Evolutionary conservation across 2,113 vertebrate genomes (phyloP).

Genomic region (Chrysochloris asiatica): DNA sequence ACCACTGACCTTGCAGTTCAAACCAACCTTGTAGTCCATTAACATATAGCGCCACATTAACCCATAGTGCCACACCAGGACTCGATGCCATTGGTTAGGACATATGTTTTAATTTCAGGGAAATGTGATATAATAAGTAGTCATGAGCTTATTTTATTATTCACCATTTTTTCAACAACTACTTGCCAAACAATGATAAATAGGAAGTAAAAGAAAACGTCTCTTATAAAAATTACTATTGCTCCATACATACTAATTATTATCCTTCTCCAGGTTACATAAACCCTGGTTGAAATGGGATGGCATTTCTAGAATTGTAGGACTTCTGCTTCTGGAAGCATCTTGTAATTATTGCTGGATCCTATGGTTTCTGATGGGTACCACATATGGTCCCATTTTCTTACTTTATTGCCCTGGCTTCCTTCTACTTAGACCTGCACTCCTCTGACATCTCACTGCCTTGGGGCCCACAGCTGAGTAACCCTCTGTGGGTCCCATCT

Average conservation of each 20-base stretch:
- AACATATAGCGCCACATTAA: too few relatives aligned
- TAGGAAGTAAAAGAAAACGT: slow-evolving; percentile 41
- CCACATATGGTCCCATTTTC: not conserved
- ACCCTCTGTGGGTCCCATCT: not conserved
- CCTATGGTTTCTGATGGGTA: not conserved
- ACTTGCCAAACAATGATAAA: slow-evolving; percentile 24
- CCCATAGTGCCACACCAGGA: too few relatives aligned
- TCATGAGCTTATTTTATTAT: slow-evolving; percentile 9
- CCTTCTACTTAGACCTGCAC: not conserved
- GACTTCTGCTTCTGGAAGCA: not conserved
- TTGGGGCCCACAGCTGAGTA: not conserved
- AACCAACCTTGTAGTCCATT: too few relatives aligned
- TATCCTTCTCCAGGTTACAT: not conserved
- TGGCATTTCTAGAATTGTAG: not conserved
- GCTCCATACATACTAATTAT: slow-evolving; percentile 13
- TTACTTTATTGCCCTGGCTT: not conserved
- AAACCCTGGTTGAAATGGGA: not conserved
- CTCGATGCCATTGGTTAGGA: not conserved
- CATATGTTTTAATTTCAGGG: slow-evolving; percentile 26
- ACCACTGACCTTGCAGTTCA: too few relatives aligned
- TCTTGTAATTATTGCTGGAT: not conserved
- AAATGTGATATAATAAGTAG: slow-evolving; percentile 16
- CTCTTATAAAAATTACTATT: slow-evolving; percentile 13
- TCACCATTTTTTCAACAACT: slow-evolving; percentile 44
- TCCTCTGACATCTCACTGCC: not conserved